A percentile compares a stretch with the other conserved stretches of the same genome.
phyloP scores from a whole-genome alignment of 2,113 vertebrate species.

The Climacteris rufus region DNA sequence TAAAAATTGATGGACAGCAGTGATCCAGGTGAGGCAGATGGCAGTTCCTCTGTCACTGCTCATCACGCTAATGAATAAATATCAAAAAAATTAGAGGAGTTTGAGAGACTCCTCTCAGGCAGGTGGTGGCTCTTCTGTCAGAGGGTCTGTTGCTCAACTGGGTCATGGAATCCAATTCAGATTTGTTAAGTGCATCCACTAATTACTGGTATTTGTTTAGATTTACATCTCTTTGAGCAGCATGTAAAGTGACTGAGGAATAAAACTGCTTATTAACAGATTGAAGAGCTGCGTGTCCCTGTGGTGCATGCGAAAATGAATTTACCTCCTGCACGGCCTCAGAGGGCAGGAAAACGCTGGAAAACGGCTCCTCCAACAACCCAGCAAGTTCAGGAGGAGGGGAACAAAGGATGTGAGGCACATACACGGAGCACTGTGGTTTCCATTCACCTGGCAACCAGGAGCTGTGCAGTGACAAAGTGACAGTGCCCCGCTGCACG shows the following conservation, averaged over 20 bases:
- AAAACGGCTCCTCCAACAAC: not conserved
- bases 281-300: not conserved
- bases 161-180: not conserved
- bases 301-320: not conserved
- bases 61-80: not conserved
- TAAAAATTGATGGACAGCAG: not conserved
- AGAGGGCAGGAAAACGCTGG: not conserved
- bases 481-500: not conserved
- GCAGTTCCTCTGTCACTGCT: not conserved
- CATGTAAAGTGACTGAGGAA: not conserved
- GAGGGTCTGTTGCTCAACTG: not conserved
- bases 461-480: not conserved
- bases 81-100: not conserved
- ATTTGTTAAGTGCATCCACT: not conserved
- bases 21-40: not conserved
- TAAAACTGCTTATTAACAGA: not conserved
- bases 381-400: not conserved
- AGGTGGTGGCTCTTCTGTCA: not conserved
- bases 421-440: fast-evolving
- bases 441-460: not conserved
- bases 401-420: not conserved
- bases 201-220: constrained; percentile 1
- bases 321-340: not conserved
- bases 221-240: constrained; percentile 9
- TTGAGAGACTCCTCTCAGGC: not conserved